Evolutionary conservation across 2,888 invertebrate genomes (phyloP), one percentile per base, ranked within the genome.

Genomic region (Caenorhabditis zanzibari): DNA sequence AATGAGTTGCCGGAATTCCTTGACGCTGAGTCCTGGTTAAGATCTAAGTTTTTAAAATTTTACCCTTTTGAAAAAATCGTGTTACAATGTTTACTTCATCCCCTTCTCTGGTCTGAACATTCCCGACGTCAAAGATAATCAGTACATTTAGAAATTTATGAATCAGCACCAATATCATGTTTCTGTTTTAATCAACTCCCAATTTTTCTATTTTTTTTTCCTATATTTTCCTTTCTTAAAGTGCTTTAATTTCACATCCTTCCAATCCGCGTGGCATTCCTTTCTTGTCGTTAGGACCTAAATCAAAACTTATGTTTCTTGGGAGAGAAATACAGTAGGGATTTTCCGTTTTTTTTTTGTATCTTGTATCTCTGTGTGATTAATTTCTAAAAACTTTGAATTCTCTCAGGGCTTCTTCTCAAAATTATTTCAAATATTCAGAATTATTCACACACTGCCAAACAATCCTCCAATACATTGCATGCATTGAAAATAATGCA

Each of bases 151-250:
- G 32, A 32, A 32, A 6, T 32, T 7, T 32, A 6, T 32, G 4
- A 6, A 19, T 59, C 59, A 38, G 22, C 63, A 64, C 47, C 26
- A 64, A 47, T 64, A 66, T 66, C 66, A 66, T 66, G 66, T 66
- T 66, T 49, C 12, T 52, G 49, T 66, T 66, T 66, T 66, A 66
- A 35, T 66, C 41, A 9, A 49, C 47, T n/a, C 41, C 24, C 12
- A 32, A 44, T 49, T 49, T 28, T 22, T 47, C 49, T 35, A 32
- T 35, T 4, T 28, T 32, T 10, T 52, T 47, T 49, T 35, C 28
- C 32, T 61, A 38, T 59, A 10, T 19, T 61, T 61, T 35, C 14
- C 10, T 54, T 54, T 41, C 19, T 58, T 58, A 3, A 28, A 58
- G 16, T n/a, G 59, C 59, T 59, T 59, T 59, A 35, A 35, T 49